Evolutionary conservation across 1,140 invertebrate genomes (phyloP), one percentile per base, ranked within the genome.

Genomic region (Eciton burchellii): DNA sequence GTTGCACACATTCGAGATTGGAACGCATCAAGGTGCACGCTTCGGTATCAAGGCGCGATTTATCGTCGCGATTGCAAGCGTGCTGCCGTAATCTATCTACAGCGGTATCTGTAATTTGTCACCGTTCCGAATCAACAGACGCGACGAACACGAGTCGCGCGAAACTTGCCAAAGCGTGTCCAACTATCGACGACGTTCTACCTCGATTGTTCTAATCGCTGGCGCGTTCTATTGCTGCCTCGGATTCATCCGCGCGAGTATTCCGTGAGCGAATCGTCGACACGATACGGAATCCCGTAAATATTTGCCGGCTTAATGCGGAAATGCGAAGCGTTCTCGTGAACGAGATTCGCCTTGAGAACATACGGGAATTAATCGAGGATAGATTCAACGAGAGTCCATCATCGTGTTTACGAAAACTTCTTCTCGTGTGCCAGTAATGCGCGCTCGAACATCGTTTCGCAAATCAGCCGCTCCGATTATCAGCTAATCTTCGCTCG

Each of bases 131-230:
- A 74, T 74, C 26, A 74, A 62, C 57, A 62, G 24, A 60, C 45
- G 45, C 16, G 49, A 60, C 16, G 49, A n/a, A 71, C 29, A 29
- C 24, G 12, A 74, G 43, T 74, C 57, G 72, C 57, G 57, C 35
- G 35, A 74, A n/a, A 49, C 56, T 49, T 74, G 62, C 43, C 72
- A 62, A 74, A 74, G 72, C 57, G 16, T n/a, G n/a, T 29, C 43
- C 43, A 72, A 14, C 9, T 74, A 74, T 49, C 62, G 41, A 73
- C 41, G 35, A 70, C 19, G 72, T 74, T 74, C 57, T 62, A 74
- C 72, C 24, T 43, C 26, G 62, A 62, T 62, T 73, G 56, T 35
- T 47, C 19, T 74, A 62, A 74, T 74, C n/a, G n/a, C n/a, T 49
- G 26, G n/a, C 35, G 45, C 57, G 45, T n/a, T n/a, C n/a, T 62